These are phyloP conservation scores for Pyrochroa serraticornis DNA, from an alignment of 2,888 invertebrate species.

Conservation along the genomic window DNA sequence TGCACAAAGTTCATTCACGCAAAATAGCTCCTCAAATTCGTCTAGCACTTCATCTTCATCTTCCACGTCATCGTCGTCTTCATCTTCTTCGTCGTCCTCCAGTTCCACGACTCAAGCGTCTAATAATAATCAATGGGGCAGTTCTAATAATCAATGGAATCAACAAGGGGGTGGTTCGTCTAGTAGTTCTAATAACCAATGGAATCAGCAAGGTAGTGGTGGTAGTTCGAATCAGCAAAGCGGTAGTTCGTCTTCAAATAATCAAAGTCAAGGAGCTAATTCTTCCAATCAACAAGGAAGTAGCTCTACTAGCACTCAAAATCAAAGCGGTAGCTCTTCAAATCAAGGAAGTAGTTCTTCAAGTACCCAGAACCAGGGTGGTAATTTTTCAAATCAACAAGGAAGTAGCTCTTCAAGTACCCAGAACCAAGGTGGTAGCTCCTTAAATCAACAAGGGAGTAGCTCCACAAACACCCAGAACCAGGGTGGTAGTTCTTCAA, in stretches of 20 bases:
- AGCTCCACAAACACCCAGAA: neutral
- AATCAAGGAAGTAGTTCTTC: slow-evolving; percentile 9
- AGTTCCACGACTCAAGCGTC: neutral
- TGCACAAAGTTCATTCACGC: slow-evolving; percentile 1
- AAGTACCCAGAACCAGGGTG: slow-evolving; percentile 23
- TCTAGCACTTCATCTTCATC: neutral
- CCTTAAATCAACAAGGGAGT: slow-evolving; percentile 6
- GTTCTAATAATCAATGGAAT: neutral
- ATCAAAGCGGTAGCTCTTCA: slow-evolving; percentile 16
- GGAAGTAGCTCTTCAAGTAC: neutral
- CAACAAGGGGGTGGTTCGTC: slow-evolving; percentile 19
- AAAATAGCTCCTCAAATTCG: slow-evolving; percentile 1
- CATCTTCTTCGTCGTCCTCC: neutral
- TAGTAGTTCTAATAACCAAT: slow-evolving; percentile 1
- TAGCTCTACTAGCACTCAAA: slow-evolving; percentile 6
- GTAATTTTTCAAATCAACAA: neutral
- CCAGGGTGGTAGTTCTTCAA: slow-evolving; percentile 7
- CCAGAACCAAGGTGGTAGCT: slow-evolving; percentile 16
- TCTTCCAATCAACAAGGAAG: slow-evolving; percentile 25
- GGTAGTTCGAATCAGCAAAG: slow-evolving; percentile 21
- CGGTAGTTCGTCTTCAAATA: slow-evolving; percentile 8
- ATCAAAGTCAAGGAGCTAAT: slow-evolving; percentile 28
- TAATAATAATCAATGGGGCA: slow-evolving; percentile 9
- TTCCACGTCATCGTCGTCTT: slow-evolving; percentile 8
- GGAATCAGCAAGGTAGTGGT: neutral